Evolutionary conservation across 2,797 vertebrate genomes (phyloP), one percentile per base, ranked within the genome.

Genomic region (Hybognathus amarus): DNA sequence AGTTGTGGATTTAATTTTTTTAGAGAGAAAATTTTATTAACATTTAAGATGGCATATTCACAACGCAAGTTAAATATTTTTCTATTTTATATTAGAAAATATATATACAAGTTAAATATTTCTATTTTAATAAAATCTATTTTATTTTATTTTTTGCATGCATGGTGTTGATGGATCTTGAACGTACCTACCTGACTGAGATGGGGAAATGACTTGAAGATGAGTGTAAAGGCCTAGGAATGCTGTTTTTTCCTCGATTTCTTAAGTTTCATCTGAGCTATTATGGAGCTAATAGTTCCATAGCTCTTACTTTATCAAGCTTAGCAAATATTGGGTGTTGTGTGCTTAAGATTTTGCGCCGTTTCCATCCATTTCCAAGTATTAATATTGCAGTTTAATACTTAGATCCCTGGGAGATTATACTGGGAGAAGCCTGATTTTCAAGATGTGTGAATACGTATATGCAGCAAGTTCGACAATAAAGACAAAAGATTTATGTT

Each of bases 151-250:
- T 52, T 12, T 3, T 10, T 30, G 18, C 13, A 64, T 45, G 13
- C 24, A 11, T 92, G 87, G 91, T 91, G 82, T 83, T 77, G 89
- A 91, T 90, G 89, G 90, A 91, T 92, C 91, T 90, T 78, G 90
- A 87, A 83, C 88, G 86, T 36, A 18, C 52, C 56, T 63, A n/a
- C n/a, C n/a, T n/a, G n/a, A 89, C 89, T 90, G 92, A 87, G 88
- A 83, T 11, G 90, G 88, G 85, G 17, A 73, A 52, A 90, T 89
- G 91, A 93, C 90, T n/a, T n/a, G 86, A 84, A 90, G 90, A 92
- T 90, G 20, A 50, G 52, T 90, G 86, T 91, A 90, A 86, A 90
- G 76, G 87, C 82, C 74, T 40, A 56, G 84, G 86, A 89, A 85
- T 91, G 90, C 92, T 91, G 89, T 27, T 79, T 68, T 77, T 90